Evolutionary conservation across 2,888 invertebrate species (phyloP), one percentile per base, ranked within the genome.

Genomic region (Thera obeliscata): DNA sequence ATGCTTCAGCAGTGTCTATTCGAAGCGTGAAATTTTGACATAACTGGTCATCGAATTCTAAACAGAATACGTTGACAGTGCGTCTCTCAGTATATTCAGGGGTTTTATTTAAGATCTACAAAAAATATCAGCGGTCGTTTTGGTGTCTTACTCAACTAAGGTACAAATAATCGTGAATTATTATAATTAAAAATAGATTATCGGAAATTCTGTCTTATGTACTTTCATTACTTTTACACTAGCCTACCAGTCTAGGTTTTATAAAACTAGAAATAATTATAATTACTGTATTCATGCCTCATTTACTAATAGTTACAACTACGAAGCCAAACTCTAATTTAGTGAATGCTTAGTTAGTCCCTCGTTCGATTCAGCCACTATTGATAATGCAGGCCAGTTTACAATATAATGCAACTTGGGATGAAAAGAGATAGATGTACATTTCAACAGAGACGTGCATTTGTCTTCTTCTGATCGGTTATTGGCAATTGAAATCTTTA

Each of bases 131-230:
- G 71, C 77, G 75, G 71, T 72, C 62, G 57, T 64, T 74, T 74
- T 66, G 73, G 76, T 71, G 75, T 77, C 76, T 77, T 71, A 79
- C 79, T 78, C 76, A 83, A 83, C 76, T 78, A 85, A 83, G 85
- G 89, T 89, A 89, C 90, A 90, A 90, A 89, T 84, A 83, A 77
- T 81, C 81, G 79, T 82, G 82, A 85, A 82, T 80, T 79, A 77
- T 66, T 72, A 70, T 74, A 48, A 74, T 78, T 79, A 76, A 74
- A 81, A 81, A 76, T 72, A 78, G 69, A 83, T 76, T 70, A 80
- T 84, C 84, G 81, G 74, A 67, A 75, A 76, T 75, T 73, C 74
- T 72, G 74, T 68, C 69, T 77, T 61, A 74, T 58, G 56, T 56
- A 60, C 63, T 65, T 58, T 66, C 52, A 43, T 64, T 55, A 59